Evolutionary conservation across 1,140 invertebrate species (phyloP).

Genomic region (Zeugodacus cucurbitae): DNA sequence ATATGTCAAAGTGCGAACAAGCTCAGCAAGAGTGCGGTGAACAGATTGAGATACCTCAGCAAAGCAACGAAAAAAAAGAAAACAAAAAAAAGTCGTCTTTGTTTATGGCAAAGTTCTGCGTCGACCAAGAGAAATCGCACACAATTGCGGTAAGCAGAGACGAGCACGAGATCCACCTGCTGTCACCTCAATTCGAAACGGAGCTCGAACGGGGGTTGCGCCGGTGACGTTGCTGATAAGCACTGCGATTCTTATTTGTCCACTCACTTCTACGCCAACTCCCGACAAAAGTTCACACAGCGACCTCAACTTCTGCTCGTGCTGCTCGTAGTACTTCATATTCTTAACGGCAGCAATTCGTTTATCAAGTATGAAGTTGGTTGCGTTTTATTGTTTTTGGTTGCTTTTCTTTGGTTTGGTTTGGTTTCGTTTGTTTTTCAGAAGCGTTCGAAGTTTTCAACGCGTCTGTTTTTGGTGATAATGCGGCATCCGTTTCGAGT

Average conservation of each 20-base stretch:
- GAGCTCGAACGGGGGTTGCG: neutral
- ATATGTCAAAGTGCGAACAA: neutral
- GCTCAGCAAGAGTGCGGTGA: neutral
- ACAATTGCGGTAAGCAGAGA: neutral
- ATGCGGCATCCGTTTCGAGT: neutral
- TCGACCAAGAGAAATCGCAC: neutral
- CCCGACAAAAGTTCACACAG: neutral
- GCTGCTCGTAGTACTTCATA: neutral
- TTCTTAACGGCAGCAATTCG: slow-evolving; percentile 1
- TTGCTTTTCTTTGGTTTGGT: neutral
- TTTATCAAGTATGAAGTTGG: neutral
- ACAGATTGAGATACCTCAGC: neutral
- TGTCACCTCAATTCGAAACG: neutral
- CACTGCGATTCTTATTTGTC: neutral
- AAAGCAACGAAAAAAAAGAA: neutral
- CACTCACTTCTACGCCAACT: neutral
- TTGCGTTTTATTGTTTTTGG: neutral
- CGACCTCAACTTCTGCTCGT: neutral
- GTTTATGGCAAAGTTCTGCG: neutral
- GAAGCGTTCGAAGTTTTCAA: neutral
- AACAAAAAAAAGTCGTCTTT: neutral
- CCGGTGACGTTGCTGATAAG: neutral
- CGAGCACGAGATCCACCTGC: neutral
- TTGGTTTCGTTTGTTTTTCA: no score
- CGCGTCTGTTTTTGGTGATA: neutral